Evolutionary conservation across 92 coral and sea anemone species (phyloP), one percentile per base, ranked within the genome.

Genomic region (Ricordea florida): DNA sequence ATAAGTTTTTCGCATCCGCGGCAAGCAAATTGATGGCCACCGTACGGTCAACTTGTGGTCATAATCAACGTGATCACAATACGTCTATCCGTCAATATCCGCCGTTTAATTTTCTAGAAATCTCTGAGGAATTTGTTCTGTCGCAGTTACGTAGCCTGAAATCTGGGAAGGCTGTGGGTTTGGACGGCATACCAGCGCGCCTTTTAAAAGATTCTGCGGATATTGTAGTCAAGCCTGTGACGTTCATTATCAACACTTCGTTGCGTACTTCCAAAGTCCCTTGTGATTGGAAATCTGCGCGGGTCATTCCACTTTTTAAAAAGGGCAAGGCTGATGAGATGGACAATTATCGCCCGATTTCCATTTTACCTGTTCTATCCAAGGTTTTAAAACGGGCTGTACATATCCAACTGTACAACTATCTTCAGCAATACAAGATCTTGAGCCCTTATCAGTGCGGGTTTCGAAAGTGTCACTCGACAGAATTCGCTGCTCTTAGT

Each of bases 291-390:
- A 86, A 86, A 27, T 36, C 74, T 17, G 84, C 84, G 9, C 25
- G 79, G 10, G 92, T 86, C 21, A 74, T 67, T 45, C 92, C 87
- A 10, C 66, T 81, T 43, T 81, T 75, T 49, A 87, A 87, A 38
- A 74, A 74, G 15, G 92, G 88, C 24, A 71, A 82, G 20, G 35
- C 22, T 2, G 71, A 52, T 25, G 73, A 87, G 13, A 50, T 82
- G 64, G 88, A 81, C 47, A 82, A 81, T 51, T 87, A 75, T 53
- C 79, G 88, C 17, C 92, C 92, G 6, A 87, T 87, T 22, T 82
- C 85, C 33, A 72, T 83, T 21, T 48, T 82, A 5, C 80, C 85
- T 4, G 61, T 50, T 10, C 63, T 69, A 21, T 76, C 89, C 3
- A 83, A 88, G 26, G 21, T 83, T 14, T 58, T 76, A 28, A 79